Conservation (phyloP, 1,140 invertebrate species). For the Alviniconcha marisindica region DNA sequence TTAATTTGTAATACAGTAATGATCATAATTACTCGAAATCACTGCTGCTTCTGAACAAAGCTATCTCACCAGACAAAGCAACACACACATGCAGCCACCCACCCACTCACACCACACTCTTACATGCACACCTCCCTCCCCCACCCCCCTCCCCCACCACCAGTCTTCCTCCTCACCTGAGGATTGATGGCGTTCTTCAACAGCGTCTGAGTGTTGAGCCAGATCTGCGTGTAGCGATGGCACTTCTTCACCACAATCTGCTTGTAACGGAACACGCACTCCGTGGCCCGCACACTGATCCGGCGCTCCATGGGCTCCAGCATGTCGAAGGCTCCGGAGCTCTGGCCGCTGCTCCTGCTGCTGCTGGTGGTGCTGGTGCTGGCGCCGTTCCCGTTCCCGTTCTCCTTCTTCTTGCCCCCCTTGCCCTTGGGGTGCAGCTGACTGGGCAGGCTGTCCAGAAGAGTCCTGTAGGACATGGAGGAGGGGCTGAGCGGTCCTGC, state of each 20-base stretch:
- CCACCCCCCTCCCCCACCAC: too few relatives aligned
- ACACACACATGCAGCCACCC: too few relatives aligned
- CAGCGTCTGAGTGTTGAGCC: conserved; percentile 71
- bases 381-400: conserved; percentile 38
- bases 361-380: conserved; percentile 8
- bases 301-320: conserved; percentile 62
- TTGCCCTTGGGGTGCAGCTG: conserved; percentile 59
- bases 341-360: neutral
- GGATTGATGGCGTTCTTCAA: conserved; percentile 74
- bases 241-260: conserved; percentile 75
- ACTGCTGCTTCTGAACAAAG: too few relatives aligned
- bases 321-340: neutral
- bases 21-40: too few relatives aligned
- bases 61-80: too few relatives aligned
- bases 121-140: too few relatives aligned
- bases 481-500: conserved; percentile 66
- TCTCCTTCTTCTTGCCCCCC: conserved; percentile 52
- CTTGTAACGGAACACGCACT: conserved; percentile 74
- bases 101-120: too few relatives aligned
- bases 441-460: conserved; percentile 64
- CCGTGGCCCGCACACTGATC: conserved; percentile 70
- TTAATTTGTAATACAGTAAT: too few relatives aligned
- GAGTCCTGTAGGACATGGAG: conserved; percentile 65
- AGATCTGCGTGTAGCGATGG: conserved; percentile 72
- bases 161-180: conserved; percentile 66